Base-by-base conservation (phyloP, 2,888 invertebrate species). In the Nymphalis c-album region DNA sequence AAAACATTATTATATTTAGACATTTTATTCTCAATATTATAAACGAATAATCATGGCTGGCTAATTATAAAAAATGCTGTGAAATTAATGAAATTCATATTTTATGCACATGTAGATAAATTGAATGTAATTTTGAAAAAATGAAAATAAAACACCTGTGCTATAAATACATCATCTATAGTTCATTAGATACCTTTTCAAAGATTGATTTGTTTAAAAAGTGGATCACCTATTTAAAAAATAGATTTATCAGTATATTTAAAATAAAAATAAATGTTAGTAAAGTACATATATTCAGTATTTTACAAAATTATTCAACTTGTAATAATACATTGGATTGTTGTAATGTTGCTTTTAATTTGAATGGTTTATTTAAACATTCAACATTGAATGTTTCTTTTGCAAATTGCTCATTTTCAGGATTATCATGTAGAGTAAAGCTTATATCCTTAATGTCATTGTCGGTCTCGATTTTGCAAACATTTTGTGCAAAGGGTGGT, bases 271-370 rank as follows among this genome's bases (percentile, higher is more conserved):
- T 8, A 8, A 35, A 8, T 10, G 17, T 6, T 13, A 22, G 18
- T 57, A 18, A 55, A 55, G 0, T 17, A 18, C 3, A 55, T 55
- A 18, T 40, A 57, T 40, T 57, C 26, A 40, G 18, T 57, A 57
- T 40, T 40, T n/a, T 40, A 31, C 31, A 55, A 55, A 55, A 31
- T 57, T 75, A 84, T 77, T 86, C 85, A 66, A 91, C 83, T 82
- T 90, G 85, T 72, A 92, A 78, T 71, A 88, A 72, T 53, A 92
- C 79, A 76, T 87, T 91, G 47, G 88, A 83, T 61, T 83, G 85
- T 71, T 91, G 88, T 72, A 91, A 77, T 66, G 90, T 90, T 63
- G 91, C 91, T 79, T 90, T 92, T 64, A 92, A 76, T 64, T 84
- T 88, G 73, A 92, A 88, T 55, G 92, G 90, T 78, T 88, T 90